These are phyloP conservation scores for Scelioninae gen. 1 DNA, from an alignment of 2,888 invertebrate genomes.

Conservation along the genomic window DNA sequence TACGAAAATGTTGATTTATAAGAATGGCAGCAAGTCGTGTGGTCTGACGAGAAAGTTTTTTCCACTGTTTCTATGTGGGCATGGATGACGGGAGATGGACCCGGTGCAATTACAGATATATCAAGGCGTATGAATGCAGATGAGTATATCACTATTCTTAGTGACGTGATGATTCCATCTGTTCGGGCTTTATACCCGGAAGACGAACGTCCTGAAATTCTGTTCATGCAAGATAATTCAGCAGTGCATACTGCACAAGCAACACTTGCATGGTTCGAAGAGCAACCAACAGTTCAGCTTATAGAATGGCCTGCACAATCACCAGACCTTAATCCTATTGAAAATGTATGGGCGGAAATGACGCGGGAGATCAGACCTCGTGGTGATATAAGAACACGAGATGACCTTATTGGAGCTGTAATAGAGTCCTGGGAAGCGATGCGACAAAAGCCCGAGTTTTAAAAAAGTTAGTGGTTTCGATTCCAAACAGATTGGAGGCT, in stretches of 20 bases:
- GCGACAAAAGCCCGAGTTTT: not conserved
- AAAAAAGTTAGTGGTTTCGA: too few species aligned
- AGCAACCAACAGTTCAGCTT: not conserved
- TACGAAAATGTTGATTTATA: not conserved
- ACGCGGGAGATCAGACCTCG: not conserved
- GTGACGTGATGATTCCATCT: slow-evolving; percentile 10
- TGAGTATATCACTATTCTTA: slow-evolving; percentile 16
- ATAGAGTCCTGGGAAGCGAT: not conserved
- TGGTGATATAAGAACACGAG: slow-evolving; percentile 1
- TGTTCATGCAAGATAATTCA: slow-evolving; percentile 67
- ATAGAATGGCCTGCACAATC: not conserved
- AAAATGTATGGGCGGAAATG: too few species aligned
- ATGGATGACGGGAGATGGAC: slow-evolving; percentile 41
- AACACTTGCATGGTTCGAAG: not conserved
- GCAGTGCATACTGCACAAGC: slow-evolving; percentile 1
- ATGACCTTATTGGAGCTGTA: not conserved
- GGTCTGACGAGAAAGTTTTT: not conserved
- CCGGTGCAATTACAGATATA: slow-evolving; percentile 20
- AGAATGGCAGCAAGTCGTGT: not conserved
- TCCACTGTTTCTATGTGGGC: slow-evolving; percentile 55
- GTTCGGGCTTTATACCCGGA: slow-evolving; percentile 8
- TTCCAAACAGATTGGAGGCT: too few species aligned
- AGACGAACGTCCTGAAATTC: slow-evolving; percentile 26
- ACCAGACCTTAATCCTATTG: too few species aligned
- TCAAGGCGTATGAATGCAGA: slow-evolving; percentile 12